Conservation (phyloP, 2,113 vertebrate species). For the Centropus unirufus region DNA sequence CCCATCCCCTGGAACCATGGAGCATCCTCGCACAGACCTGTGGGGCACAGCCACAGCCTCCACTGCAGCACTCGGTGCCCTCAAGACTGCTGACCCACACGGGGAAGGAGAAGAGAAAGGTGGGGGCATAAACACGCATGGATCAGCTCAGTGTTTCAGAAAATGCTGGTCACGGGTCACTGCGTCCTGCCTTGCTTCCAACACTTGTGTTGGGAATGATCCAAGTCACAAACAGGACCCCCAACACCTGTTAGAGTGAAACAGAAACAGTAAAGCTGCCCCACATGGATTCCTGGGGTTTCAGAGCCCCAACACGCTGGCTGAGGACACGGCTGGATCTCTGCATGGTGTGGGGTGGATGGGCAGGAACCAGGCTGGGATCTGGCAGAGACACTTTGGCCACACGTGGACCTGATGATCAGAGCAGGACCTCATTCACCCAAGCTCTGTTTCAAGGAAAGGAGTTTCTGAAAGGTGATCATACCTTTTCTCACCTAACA, state of each 20-base stretch:
- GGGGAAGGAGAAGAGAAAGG: neutral
- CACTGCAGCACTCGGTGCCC: neutral
- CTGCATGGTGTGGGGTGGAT: neutral
- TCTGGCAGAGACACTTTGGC: neutral
- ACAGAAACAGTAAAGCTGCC: neutral
- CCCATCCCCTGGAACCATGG: neutral
- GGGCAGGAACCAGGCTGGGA: neutral
- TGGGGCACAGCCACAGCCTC: neutral
- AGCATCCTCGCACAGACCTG: neutral
- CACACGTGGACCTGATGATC: neutral
- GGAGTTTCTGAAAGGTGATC: neutral
- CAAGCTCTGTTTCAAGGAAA: neutral
- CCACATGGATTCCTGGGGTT: neutral
- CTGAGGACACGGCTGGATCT: neutral
- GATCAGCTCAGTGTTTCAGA: rapidly evolving
- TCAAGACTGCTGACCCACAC: rapidly evolving
- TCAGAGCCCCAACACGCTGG: rapidly evolving
- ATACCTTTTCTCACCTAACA: neutral
- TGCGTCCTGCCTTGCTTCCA: neutral
- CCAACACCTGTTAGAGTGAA: neutral
- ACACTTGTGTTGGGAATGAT: rapidly evolving
- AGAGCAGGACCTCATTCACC: neutral
- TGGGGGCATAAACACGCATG: rapidly evolving
- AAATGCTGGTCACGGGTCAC: neutral
- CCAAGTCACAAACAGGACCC: neutral